Base-by-base conservation (phyloP, 92 coral and sea anemone species). In the Plumapathes pennacea region DNA sequence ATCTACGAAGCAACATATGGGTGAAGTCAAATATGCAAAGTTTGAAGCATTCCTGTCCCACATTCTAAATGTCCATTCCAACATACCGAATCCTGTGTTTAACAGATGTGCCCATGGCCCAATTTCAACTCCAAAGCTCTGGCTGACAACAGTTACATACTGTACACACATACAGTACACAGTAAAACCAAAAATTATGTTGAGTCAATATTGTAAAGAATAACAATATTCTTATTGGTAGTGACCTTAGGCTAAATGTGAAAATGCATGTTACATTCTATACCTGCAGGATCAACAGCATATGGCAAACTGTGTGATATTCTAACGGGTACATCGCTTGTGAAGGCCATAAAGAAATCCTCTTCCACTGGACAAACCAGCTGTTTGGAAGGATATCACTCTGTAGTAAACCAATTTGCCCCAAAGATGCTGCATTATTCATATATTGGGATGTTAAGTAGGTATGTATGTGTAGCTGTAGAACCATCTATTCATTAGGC, bases 11-110 rank as follows among this genome's bases (percentile, higher is more conserved):
- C 25, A 47, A 12, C 43, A 25, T 2, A 32, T 15, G 18, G 71
- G 81, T 25, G 76, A 80, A 57, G 70, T 80, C 5, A 72, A 12
- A 29, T 24, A 41, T 15, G 87, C 87, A 30, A 80, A 80, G 42
- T 80, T 80, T 21, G 64, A 80, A 3, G 29, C 81, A 18, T 80
- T 65, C 25, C 26, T 64, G 7, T 65, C 67, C 17, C 81, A 80
- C 38, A 41, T 80, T 10, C 23, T 64, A 2, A 80, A 80, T 49
- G 43, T 10, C n/a, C 86, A 79, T 40, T 55, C 55, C 23, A 29
- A 70, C n/a, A 44, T 71, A 15, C 80, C 86, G 2, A 60, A 70
- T 24, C 43, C 26, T 21, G 19, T 62, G 17, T 62, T 50, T 25
- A 78, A 78, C 33, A 41, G 23, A 13, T 78, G 85, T 19, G 39